Base-by-base conservation (phyloP, 2,113 vertebrate genomes). In the Carlito syrichta region DNA sequence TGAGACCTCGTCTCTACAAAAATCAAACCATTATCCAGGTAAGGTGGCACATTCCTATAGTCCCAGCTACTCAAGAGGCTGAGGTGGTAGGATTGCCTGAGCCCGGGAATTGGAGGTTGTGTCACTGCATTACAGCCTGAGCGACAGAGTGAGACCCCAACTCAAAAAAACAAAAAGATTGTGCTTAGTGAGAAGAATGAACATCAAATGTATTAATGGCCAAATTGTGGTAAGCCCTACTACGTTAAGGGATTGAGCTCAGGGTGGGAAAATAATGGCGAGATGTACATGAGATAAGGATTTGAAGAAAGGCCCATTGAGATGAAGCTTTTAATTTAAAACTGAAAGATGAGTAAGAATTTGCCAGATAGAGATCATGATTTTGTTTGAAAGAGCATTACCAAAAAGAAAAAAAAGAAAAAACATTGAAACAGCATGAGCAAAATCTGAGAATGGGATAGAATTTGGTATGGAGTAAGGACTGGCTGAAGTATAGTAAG, bases 391-490 rank as follows among this genome's bases (percentile, higher is more conserved):
- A 79, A 54, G 43, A 73, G 14, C 17, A 50, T 86, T 60, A 50
- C 25, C n/a, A n/a, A n/a, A n/a, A n/a, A n/a, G n/a, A n/a, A n/a
- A n/a, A n/a, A n/a, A n/a, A n/a, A n/a, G n/a, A n/a, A n/a, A n/a
- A n/a, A 30, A 50, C 5, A 20, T 11, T 16, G 17, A 5, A 48
- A 16, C 11, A 35, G 8, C 30, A 3, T n/a, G 3, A 48, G 7
- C 14, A n/a, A 56, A 4, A 52, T 62, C 11, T 17, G 86, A 16
- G 69, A 11, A 4, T 50, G 17, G 50, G 17, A 2, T 35, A 30
- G 11, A 3, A 54, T 45, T 16, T 19, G 60, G 32, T 2, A 0
- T 11, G 23, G 35, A 3, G 0, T 11, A 7, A 54, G 30, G 22
- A 8, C 20, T 1, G 45, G 68, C 38, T 43, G 54, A 35, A 27